phyloP scores from a whole-genome alignment of 1,140 invertebrate genomes.

The Battus philenor region DNA sequence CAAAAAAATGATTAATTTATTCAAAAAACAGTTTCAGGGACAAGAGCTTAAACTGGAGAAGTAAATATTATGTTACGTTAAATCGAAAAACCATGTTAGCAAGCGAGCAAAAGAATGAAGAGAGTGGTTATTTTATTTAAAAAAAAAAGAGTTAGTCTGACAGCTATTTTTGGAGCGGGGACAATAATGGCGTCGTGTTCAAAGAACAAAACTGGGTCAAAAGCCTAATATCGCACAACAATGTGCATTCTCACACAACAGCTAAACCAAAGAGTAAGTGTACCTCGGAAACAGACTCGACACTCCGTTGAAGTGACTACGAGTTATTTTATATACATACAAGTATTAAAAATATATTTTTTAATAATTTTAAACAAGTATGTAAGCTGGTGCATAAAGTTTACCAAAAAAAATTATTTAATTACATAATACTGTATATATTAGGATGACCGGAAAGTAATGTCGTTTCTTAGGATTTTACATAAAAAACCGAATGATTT shows the following conservation, averaged over 20 bases:
- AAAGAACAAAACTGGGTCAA: slow-evolving; percentile 26
- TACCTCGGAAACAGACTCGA: neutral
- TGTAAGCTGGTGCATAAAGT: neutral
- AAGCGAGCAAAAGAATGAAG: too few species aligned
- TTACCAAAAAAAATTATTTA: neutral
- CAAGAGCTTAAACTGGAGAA: too few species aligned
- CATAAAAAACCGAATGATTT: too few species aligned
- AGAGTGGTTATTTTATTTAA: slow-evolving; percentile 1
- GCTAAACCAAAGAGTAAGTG: slow-evolving; percentile 7
- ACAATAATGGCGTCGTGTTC: slow-evolving; percentile 16
- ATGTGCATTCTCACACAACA: slow-evolving; percentile 25
- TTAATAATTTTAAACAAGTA: neutral
- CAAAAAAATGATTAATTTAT: too few species aligned
- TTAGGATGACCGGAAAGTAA: too few species aligned
- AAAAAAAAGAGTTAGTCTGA: slow-evolving; percentile 4
- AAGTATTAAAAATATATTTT: neutral
- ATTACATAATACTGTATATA: too few species aligned
- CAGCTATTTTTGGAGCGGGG: slow-evolving; percentile 11
- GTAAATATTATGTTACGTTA: too few species aligned
- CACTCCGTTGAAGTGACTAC: too few species aligned
- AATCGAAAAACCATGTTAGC: too few species aligned
- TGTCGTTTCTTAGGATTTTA: too few species aligned
- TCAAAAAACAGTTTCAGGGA: too few species aligned
- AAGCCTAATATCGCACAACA: slow-evolving; percentile 21
- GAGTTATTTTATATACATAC: too few species aligned